Evolutionary conservation across 2,797 vertebrate genomes (phyloP), one percentile per base, ranked within the genome.

Genomic region (Arctocebus calabarensis): DNA sequence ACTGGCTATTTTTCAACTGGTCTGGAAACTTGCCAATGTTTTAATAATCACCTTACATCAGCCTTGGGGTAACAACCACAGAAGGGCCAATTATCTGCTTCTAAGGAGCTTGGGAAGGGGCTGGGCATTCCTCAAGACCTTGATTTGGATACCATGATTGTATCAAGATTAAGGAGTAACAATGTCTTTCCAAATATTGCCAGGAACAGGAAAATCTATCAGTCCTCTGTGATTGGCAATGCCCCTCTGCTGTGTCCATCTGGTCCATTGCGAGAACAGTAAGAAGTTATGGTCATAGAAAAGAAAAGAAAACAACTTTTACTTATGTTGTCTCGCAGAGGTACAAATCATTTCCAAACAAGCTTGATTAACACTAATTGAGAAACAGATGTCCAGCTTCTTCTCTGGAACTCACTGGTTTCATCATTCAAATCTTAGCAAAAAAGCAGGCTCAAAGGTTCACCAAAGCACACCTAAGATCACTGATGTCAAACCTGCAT

Each of bases 301-400:
- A 95, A 95, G 19, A 84, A 92, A 95, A 95, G 94, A 95, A 87
- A 97, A 92, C 64, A 84, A 61, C 7, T 62, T 94, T 91, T 66
- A 66, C 64, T 62, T 93, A 74, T 1, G 59, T 79, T 93, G 92
- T 32, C 29, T 23, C 86, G 43, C 52, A 70, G 78, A 96, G 96
- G 62, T 94, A 90, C 94, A 97, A 97, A 98, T 96, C 64, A 89
- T 91, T 95, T 95, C 91, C 88, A 96, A 95, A 98, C 85, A 94
- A 96, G 43, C 68, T 94, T 97, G 97, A 98, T 97, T 94, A 97
- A 83, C 45, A 86, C 55, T 97, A 98, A 98, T 90, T 98, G 95
- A 98, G 88, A 97, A 97, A 92, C 96, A 97, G 94, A 81, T 94
- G 87, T 97, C 91, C 92, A 89, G 95, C 68, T 96, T 90, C 95